Evolutionary conservation across 2,113 vertebrate genomes (phyloP).

Genomic region (Melanotaenia duboulayi): DNA sequence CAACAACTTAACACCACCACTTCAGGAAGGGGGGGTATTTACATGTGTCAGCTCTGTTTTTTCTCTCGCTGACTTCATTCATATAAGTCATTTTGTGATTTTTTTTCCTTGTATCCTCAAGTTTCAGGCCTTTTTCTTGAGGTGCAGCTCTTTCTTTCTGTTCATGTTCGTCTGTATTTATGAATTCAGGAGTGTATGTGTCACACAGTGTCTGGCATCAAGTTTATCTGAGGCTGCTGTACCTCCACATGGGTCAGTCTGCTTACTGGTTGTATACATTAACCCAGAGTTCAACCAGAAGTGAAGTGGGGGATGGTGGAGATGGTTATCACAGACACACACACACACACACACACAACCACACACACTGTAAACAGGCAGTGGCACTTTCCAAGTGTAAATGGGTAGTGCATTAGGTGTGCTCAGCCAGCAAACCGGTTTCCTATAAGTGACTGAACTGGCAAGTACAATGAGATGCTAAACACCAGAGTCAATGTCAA

Average conservation of each 20-base stretch:
- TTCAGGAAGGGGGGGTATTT: conserved; percentile 27
- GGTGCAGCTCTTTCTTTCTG: background rate
- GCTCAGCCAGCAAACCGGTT: background rate
- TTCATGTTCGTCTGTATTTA: conserved; percentile 25
- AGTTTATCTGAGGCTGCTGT: conserved; percentile 34
- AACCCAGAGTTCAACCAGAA: conserved; percentile 65
- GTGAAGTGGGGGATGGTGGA: conserved; percentile 37
- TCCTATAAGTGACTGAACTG: background rate
- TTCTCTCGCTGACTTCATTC: conserved; percentile 35
- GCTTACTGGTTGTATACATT: conserved; percentile 59
- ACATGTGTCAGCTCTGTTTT: conserved; percentile 47
- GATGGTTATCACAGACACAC: conserved; percentile 39
- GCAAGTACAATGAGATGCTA: background rate
- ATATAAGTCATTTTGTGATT: conserved; percentile 1
- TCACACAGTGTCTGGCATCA: conserved; percentile 20
- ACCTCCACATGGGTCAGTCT: conserved; percentile 36
- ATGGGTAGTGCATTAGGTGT: conserved; percentile 40
- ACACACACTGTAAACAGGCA: conserved; percentile 61
- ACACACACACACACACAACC: conserved; percentile 13
- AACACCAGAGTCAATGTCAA: background rate
- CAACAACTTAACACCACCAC: conserved; percentile 67
- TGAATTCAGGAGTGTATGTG: conserved; percentile 44
- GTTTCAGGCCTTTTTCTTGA: background rate
- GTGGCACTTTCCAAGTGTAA: conserved; percentile 21
- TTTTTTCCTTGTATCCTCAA: background rate